Base-by-base conservation (phyloP, 2,113 vertebrate genomes). In the Cololabis saira region DNA sequence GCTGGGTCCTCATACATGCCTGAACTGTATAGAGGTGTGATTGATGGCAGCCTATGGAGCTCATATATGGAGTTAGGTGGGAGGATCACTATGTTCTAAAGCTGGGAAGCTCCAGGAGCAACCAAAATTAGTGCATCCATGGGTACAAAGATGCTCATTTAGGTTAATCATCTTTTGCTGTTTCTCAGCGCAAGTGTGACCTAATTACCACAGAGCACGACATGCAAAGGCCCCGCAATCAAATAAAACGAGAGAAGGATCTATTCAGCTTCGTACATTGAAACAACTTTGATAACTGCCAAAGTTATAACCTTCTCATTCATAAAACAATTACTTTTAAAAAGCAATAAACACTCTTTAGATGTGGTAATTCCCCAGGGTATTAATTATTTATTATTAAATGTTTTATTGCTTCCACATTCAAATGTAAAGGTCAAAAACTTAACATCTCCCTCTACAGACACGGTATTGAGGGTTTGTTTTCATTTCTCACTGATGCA, bases 11-110 rank as follows among this genome's bases (percentile, higher is more conserved):
- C 30, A 71, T 75, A 74, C 83, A 78, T 84, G 51, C 58, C 60
- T 55, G 41, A 61, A 80, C 64, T 74, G 71, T 64, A 74, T 62
- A 65, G 66, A 59, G 41, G 37, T 12, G 30, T 90, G 88, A 89
- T 89, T 87, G 84, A 89, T 84, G 85, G 77, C 42, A 55, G 61
- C 61, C 81, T 61, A 52, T 65, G 30, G 57, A 76, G 85, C 65
- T 82, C 91, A 85, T 90, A 92, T 90, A 92, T 85, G 91, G 91
- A 79, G 69, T 74, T 74, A 12, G 56, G 79, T 71, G 79, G 90
- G 84, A 56, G 78, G 80, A 70, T 37, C 47, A 18, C 64, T 65
- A 60, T 73, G 21, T 70, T 71, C 66, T 69, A 76, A 78, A 78
- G 72, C 77, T 73, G 78, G 83, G 89, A 68, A 66, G 66, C 54